These are phyloP conservation scores for Procambarus virginalis DNA, from an alignment of 1,140 invertebrate genomes.

Conservation along the genomic window DNA sequence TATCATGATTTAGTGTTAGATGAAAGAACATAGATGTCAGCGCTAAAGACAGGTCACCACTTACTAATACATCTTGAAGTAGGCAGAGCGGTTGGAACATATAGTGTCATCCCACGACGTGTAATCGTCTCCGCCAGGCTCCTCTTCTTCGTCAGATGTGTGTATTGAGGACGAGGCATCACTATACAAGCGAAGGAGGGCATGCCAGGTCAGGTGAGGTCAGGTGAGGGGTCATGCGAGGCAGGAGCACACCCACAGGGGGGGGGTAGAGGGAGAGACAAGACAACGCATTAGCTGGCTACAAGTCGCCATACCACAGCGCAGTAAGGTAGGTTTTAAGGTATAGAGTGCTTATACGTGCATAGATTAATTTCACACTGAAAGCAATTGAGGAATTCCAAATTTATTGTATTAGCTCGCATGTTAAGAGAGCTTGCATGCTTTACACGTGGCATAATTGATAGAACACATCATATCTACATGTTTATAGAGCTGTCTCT, in stretches of 20 bases:
- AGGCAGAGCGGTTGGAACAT: conserved; percentile 62
- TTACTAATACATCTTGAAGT: conserved; percentile 67
- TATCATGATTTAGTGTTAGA: too few species aligned
- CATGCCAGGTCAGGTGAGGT: conserved; percentile 2
- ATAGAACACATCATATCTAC: too few species aligned
- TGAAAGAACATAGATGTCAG: too few species aligned
- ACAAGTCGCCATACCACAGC: too few species aligned
- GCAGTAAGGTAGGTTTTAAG: too few species aligned
- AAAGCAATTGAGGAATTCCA: too few species aligned
- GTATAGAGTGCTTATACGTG: too few species aligned
- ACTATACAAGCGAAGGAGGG: background rate
- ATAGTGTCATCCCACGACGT: conserved; percentile 66
- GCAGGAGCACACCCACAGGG: background rate
- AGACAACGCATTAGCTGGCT: background rate
- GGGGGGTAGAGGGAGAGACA: background rate
- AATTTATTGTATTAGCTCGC: too few species aligned
- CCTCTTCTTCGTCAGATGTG: conserved; percentile 4
- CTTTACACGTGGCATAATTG: too few species aligned
- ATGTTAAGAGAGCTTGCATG: too few species aligned
- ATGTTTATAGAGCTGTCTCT: too few species aligned
- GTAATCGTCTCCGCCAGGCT: conserved; percentile 34
- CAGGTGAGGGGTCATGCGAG: background rate
- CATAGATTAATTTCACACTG: too few species aligned
- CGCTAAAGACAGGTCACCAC: background rate
- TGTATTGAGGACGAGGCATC: conserved; percentile 15